Percentiles rank a stretch among this genome's conserved stretches.
phyloP scores from a whole-genome alignment of 2,113 vertebrate species.

The Pygathrix nemaeus region DNA sequence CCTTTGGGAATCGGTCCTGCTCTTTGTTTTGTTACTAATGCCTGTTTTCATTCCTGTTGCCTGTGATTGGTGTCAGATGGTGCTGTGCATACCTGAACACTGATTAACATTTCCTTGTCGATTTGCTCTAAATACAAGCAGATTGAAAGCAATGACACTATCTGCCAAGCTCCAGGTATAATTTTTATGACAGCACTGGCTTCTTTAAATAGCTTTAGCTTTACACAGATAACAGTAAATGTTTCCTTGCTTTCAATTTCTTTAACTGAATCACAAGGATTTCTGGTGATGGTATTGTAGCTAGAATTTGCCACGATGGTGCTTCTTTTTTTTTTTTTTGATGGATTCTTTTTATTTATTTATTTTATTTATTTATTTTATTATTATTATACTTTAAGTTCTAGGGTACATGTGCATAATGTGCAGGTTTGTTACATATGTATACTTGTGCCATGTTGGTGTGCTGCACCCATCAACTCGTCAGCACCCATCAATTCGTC shows the following conservation, averaged over 20 bases:
- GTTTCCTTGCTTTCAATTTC: conserved; percentile 9
- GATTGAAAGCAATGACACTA: not conserved
- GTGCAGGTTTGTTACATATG: too few relatives aligned
- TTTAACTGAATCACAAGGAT: not conserved
- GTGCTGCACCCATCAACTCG: too few relatives aligned
- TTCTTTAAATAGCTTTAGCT: not conserved
- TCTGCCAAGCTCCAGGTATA: not conserved
- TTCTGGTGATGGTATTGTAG: not conserved
- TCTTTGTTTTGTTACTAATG: not conserved
- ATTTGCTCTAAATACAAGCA: not conserved
- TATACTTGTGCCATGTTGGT: too few relatives aligned
- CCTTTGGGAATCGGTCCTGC: not conserved
- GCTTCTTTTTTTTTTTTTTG: not conserved
- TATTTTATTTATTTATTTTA: too few relatives aligned
- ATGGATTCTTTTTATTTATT: too few relatives aligned
- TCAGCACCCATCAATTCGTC: too few relatives aligned
- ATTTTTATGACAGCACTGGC: not conserved
- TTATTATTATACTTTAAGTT: too few relatives aligned
- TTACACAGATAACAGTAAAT: not conserved
- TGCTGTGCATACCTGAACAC: not conserved
- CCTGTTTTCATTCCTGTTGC: not conserved
- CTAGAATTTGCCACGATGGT: not conserved
- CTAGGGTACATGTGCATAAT: too few relatives aligned
- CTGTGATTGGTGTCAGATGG: not conserved
- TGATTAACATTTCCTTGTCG: not conserved